A percentile compares a stretch with the other conserved stretches of the same genome.
Conservation (phyloP, 2,797 vertebrate species). For the Coreius guichenoti region DNA sequence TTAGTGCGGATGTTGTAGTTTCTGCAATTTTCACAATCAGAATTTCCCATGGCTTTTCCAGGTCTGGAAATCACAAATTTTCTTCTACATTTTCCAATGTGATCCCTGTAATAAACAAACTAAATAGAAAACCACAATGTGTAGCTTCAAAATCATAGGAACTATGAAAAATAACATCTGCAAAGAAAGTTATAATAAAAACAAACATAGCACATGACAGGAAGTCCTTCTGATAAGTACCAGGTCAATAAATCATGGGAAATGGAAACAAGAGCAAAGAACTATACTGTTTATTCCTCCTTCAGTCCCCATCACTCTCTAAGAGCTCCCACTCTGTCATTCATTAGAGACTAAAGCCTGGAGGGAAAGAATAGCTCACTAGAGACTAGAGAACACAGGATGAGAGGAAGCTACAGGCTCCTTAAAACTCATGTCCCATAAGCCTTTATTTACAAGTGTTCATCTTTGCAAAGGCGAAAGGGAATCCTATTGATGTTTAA, state of each 20-base stretch:
- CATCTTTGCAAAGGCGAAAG: not conserved
- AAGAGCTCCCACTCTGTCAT: slow-evolving; percentile 1
- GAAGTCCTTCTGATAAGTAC: not conserved
- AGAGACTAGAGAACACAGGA: not conserved
- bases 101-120: not conserved
- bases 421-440: slow-evolving; percentile 21
- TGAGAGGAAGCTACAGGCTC: not conserved
- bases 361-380: not conserved
- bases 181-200: slow-evolving; percentile 1
- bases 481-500: slow-evolving; percentile 25
- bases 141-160: not conserved
- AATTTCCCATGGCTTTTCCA: not conserved
- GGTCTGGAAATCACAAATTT: not conserved
- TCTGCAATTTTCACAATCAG: not conserved
- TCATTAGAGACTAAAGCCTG: slow-evolving; percentile 23
- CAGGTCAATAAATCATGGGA: slow-evolving; percentile 10
- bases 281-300: not conserved
- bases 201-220: slow-evolving; percentile 8
- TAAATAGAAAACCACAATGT: not conserved
- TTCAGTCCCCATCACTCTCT: not conserved
- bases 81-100: not conserved
- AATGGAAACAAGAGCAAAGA: not conserved
- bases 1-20: not conserved
- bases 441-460: slow-evolving; percentile 16
- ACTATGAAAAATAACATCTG: not conserved